Conservation (phyloP, 2,113 vertebrate genomes). For the Orientallactaga bullata region DNA sequence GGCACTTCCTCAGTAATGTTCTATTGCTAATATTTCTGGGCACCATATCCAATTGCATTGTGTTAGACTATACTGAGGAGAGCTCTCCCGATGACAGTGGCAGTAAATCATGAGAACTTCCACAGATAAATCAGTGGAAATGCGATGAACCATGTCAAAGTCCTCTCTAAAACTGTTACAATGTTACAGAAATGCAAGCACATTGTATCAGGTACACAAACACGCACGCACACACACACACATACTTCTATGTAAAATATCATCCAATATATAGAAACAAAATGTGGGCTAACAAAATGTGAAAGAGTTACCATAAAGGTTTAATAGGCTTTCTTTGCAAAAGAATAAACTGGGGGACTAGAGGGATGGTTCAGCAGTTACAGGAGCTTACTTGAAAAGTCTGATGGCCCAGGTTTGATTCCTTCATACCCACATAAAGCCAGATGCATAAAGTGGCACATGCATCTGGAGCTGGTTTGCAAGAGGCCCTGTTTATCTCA, state of each 20-base stretch:
- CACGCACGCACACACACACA: not conserved
- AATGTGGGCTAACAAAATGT: not conserved
- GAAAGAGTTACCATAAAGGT: not conserved
- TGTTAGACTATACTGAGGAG: not conserved
- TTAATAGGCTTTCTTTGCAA: not conserved
- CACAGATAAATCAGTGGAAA: not conserved
- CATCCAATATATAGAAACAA: not conserved
- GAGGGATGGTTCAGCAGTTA: too few species aligned
- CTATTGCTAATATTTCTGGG: slow-evolving; percentile 46
- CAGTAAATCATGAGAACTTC: slow-evolving; percentile 8
- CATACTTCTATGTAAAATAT: not conserved
- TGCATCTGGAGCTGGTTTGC: too few species aligned
- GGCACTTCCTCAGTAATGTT: slow-evolving; percentile 14
- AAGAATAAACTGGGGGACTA: not conserved
- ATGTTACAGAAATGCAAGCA: not conserved
- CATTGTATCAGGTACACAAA: not conserved
- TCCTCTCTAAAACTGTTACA: slow-evolving; percentile 6
- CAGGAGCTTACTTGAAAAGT: too few species aligned
- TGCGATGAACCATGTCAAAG: not conserved
- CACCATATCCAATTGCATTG: not conserved
- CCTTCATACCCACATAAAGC: too few species aligned
- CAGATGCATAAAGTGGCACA: too few species aligned
- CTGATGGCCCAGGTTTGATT: too few species aligned
- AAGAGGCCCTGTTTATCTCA: too few species aligned
- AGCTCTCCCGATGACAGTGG: not conserved